Base-by-base conservation (phyloP, 1,140 invertebrate genomes). In the Aphelinus atriplicis region DNA sequence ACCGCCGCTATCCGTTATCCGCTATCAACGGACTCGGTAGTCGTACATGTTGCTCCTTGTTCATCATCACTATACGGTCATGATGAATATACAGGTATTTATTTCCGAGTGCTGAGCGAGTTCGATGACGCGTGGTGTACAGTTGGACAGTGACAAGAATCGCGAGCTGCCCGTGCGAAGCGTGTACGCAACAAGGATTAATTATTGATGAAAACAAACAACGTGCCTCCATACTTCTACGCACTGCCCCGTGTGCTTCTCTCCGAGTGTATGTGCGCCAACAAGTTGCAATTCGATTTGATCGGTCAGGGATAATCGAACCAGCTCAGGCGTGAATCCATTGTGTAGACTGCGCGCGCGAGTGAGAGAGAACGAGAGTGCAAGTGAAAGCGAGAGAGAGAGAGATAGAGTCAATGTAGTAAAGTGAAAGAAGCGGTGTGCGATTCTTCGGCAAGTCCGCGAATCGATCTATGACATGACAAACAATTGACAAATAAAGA, bases 1-100 rank as follows among this genome's bases (percentile, higher is more conserved):
- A 26, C 26, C 26, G 26, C 26, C 26, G 26, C 26, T 26, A 26
- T 26, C 26, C 26, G 26, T 0, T 26, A 26, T 26, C 26, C 26
- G 26, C 26, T 26, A 26, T 26, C 26, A 26, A 26, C 26, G 26
- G 64, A 66, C 42, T 42, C n/a, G 42, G 46, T 81, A 82, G 84
- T 84, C 78, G 79, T 83, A 84, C 83, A 81, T 81, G 26, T 53
- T 83, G 81, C 81, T 84, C 82, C 80, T 85, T 83, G 79, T 83
- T 82, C 78, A 74, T 81, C 83, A 83, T 84, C 80, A 85, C 78
- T 81, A 80, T 26, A 26, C 78, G 78, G 76, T 83, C 26, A 26
- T 26, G 26, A 26, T 26, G 78, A 83, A 79, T 80, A 77, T 83
- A 55, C 65, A 84, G 82, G 75, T 85, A 84, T 85, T 84, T 85